Conservation (phyloP, 2,888 invertebrate species). For the Cosmia pyralina region DNA sequence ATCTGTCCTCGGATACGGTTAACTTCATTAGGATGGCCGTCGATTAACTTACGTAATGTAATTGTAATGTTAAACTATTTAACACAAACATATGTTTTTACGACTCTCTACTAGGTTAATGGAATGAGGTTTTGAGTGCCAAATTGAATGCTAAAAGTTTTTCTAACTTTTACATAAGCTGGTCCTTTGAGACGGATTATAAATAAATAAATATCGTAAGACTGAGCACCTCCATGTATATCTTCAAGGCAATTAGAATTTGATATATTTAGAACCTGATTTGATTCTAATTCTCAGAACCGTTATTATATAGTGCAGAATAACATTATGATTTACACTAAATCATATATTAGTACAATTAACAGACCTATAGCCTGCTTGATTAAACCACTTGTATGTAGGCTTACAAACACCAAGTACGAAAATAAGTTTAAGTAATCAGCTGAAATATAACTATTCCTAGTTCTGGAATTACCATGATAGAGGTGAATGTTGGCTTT, state of each 20-base stretch:
- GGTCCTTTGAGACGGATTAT: slow-evolving; percentile 6
- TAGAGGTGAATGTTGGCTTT: slow-evolving; percentile 30
- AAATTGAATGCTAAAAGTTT: not conserved
- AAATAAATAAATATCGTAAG: not conserved
- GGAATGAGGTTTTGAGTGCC: not conserved
- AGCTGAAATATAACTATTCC: slow-evolving; percentile 19
- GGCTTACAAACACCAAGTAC: slow-evolving; percentile 4
- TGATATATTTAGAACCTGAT: not conserved
- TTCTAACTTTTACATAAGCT: not conserved
- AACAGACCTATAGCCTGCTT: slow-evolving; percentile 10
- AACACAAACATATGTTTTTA: slow-evolving; percentile 23
- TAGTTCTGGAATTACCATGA: slow-evolving; percentile 16
- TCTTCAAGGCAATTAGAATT: not conserved
- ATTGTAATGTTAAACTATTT: slow-evolving; percentile 75
- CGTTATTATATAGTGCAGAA: not conserved
- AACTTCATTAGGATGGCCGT: slow-evolving; percentile 83
- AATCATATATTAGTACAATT: not conserved
- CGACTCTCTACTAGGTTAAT: not conserved
- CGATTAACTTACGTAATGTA: slow-evolving; percentile 87
- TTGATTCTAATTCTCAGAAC: not conserved
- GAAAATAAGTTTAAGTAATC: slow-evolving; percentile 34
- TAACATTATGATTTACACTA: not conserved
- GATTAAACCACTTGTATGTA: slow-evolving; percentile 29
- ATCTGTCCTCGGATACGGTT: slow-evolving; percentile 82
- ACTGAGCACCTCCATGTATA: not conserved